Evolutionary conservation across 2,888 invertebrate genomes (phyloP).

Genomic region (Serripes groenlandicus): DNA sequence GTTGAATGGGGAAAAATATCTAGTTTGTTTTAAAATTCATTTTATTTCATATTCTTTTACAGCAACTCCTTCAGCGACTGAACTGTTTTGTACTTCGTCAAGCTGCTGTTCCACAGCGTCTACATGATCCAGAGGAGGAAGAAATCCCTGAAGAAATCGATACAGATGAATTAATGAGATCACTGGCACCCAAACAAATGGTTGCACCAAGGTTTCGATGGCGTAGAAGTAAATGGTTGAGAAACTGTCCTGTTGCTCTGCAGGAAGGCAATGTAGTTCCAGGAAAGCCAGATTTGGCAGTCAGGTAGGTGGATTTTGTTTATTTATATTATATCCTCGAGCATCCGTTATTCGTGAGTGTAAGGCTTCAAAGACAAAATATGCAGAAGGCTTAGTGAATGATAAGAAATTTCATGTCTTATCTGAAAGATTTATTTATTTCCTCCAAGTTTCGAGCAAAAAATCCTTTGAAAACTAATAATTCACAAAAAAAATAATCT

Average conservation of each 20-base stretch:
- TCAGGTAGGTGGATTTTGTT: constrained; percentile 83
- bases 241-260: constrained; percentile 86
- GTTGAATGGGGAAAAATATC: too few relatives aligned
- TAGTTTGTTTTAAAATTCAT: too few relatives aligned
- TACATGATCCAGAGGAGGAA: constrained; percentile 84
- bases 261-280: constrained; percentile 84
- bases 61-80: constrained; percentile 84
- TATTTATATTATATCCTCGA: too few relatives aligned
- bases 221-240: constrained; percentile 84
- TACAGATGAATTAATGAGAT: constrained; percentile 84
- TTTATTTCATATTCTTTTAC: neutral
- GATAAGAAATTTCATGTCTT: too few relatives aligned
- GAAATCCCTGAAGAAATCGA: constrained; percentile 85
- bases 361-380: too few relatives aligned
- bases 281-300: constrained; percentile 86
- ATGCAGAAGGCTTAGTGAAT: too few relatives aligned
- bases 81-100: constrained; percentile 84
- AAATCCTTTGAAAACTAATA: too few relatives aligned
- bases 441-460: too few relatives aligned
- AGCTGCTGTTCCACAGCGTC: constrained; percentile 83
- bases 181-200: constrained; percentile 82
- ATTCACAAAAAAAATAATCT: too few relatives aligned
- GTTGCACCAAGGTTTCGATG: constrained; percentile 84
- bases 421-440: too few relatives aligned
- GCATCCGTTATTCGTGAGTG: too few relatives aligned